Conservation (phyloP, 2,797 vertebrate genomes). For the Eremophila alpestris region DNA sequence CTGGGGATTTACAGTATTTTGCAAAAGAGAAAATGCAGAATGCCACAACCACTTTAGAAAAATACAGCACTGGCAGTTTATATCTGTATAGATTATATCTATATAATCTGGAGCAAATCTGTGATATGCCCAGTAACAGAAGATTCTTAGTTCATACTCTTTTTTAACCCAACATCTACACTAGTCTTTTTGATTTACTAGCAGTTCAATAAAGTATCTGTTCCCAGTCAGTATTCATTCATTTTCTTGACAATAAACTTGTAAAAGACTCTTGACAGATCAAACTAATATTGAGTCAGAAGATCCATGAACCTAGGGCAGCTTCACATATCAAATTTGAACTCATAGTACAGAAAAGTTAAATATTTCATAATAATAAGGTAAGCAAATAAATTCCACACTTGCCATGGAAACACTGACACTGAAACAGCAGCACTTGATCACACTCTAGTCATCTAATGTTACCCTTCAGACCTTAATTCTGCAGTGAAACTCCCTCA, state of each 20-base stretch:
- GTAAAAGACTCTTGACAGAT: not conserved
- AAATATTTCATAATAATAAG: conserved; percentile 10
- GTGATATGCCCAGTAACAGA: not conserved
- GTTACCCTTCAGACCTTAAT: not conserved
- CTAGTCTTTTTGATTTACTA: not conserved
- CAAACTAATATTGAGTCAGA: conserved; percentile 4
- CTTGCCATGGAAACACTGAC: not conserved
- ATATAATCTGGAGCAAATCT: not conserved
- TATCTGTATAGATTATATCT: not conserved
- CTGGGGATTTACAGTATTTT: not conserved
- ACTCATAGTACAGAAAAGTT: not conserved
- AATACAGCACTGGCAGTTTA: not conserved
- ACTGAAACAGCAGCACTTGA: not conserved
- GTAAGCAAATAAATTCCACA: conserved; percentile 10
- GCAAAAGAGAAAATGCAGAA: not conserved
- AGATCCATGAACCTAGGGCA: not conserved
- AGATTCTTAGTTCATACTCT: not conserved
- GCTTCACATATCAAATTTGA: not conserved
- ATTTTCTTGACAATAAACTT: conserved; percentile 23
- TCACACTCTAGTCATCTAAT: not conserved
- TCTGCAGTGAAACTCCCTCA: not conserved
- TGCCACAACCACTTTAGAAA: not conserved
- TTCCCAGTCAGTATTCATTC: not conserved
- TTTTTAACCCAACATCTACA: not conserved
- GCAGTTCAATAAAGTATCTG: not conserved